A percentile compares a stretch with the other conserved stretches of the same genome.
Evolutionary conservation across 2,113 vertebrate species (phyloP).

Genomic region (Excalfactoria chinensis): DNA sequence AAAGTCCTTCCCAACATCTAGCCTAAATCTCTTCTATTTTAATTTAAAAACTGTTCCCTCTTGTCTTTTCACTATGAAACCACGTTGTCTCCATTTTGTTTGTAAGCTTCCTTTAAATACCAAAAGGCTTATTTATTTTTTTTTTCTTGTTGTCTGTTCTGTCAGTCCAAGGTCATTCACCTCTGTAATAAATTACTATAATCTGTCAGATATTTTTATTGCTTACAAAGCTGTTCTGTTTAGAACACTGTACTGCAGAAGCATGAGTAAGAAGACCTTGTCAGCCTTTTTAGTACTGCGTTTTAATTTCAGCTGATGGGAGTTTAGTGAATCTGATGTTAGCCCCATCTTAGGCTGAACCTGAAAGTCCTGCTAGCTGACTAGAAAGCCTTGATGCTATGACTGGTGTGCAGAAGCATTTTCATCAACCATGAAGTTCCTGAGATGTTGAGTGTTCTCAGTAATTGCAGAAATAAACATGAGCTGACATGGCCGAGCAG

Average conservation of each 20-base stretch:
- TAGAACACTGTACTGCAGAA: background rate
- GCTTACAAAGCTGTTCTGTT: background rate
- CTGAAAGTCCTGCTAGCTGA: background rate
- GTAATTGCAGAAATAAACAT: background rate
- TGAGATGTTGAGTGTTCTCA: background rate
- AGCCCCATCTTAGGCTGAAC: background rate
- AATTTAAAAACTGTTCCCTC: too few relatives aligned
- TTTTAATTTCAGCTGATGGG: background rate
- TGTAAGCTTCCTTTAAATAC: too few relatives aligned
- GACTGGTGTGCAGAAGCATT: background rate
- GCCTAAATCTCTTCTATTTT: too few relatives aligned
- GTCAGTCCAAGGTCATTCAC: constrained; percentile 7
- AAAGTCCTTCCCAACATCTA: too few relatives aligned
- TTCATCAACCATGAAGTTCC: background rate
- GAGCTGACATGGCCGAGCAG: background rate
- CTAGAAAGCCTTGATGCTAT: background rate
- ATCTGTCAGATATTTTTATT: constrained; percentile 32
- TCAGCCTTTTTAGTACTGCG: background rate
- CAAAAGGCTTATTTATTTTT: too few relatives aligned
- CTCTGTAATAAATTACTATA: constrained; percentile 29
- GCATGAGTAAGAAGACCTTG: constrained; percentile 2
- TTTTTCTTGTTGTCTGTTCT: background rate
- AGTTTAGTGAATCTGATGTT: background rate
- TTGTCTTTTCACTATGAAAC: too few relatives aligned
- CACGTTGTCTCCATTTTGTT: too few relatives aligned